phyloP scores from a whole-genome alignment of 2,888 invertebrate species.

The Aricia artaxerxes region DNA sequence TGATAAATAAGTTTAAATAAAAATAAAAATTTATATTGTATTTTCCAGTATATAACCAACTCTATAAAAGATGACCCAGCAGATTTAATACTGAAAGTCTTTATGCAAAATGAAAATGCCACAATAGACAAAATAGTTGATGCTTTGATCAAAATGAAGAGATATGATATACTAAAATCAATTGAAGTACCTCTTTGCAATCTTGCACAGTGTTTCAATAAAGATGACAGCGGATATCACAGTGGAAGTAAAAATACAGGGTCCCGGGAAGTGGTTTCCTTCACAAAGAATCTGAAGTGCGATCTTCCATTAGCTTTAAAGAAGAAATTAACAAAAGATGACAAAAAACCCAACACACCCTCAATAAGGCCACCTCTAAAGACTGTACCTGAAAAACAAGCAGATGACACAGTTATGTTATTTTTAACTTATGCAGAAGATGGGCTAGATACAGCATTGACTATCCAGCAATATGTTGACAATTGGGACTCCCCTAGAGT shows the following conservation, averaged over 20 bases:
- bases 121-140: slow-evolving; percentile 77
- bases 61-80: slow-evolving; percentile 77
- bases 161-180: slow-evolving; percentile 76
- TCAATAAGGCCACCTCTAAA: slow-evolving; percentile 46
- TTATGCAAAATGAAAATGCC: slow-evolving; percentile 73
- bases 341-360: slow-evolving; percentile 54
- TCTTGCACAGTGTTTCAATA: slow-evolving; percentile 62
- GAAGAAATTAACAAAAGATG: slow-evolving; percentile 56
- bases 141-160: slow-evolving; percentile 70
- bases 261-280: slow-evolving; percentile 62
- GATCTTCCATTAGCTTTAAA: slow-evolving; percentile 69
- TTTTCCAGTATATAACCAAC: slow-evolving; percentile 73
- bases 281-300: slow-evolving; percentile 59
- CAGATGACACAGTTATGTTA: slow-evolving; percentile 61
- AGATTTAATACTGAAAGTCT: slow-evolving; percentile 76
- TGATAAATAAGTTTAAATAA: slow-evolving; percentile 33
- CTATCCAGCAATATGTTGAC: slow-evolving; percentile 71
- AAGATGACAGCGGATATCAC: slow-evolving; percentile 72
- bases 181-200: slow-evolving; percentile 66
- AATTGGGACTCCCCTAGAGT: slow-evolving; percentile 66
- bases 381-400: slow-evolving; percentile 47
- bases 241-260: slow-evolving; percentile 59
- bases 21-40: slow-evolving; percentile 30
- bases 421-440: slow-evolving; percentile 79
- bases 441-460: slow-evolving; percentile 69